Conservation (phyloP, 2,888 invertebrate species). For the Mythimna loreyi region DNA sequence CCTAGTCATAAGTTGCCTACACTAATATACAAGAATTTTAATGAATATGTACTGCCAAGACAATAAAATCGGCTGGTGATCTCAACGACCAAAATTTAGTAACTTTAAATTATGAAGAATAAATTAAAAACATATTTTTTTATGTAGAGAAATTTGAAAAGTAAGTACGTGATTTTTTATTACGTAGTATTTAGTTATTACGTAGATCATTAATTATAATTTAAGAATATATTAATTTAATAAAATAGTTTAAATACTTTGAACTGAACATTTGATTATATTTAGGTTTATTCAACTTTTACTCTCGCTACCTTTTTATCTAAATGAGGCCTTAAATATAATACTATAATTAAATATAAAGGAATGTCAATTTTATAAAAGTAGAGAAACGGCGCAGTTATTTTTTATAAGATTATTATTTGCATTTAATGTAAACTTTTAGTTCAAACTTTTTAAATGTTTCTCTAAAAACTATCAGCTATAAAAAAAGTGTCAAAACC, state of each 20-base stretch:
- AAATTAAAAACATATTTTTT: neutral
- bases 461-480: constrained; percentile 61
- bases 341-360: constrained; percentile 42
- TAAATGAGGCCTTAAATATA: constrained; percentile 54
- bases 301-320: constrained; percentile 22
- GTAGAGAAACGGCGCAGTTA: constrained; percentile 50
- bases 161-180: constrained; percentile 1
- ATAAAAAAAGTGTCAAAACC: constrained; percentile 25
- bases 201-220: constrained; percentile 13
- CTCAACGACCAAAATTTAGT: neutral
- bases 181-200: constrained; percentile 4
- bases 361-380: constrained; percentile 65
- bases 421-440: constrained; percentile 37
- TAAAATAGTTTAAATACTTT: constrained; percentile 11
- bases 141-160: constrained; percentile 3
- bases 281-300: constrained; percentile 26
- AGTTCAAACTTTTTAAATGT: constrained; percentile 35
- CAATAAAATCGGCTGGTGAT: neutral
- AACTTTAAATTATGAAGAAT: neutral
- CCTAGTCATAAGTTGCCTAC: constrained; percentile 9
- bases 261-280: constrained; percentile 24
- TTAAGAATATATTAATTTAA: constrained; percentile 28
- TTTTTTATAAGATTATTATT: constrained; percentile 21
- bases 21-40: constrained; percentile 2
- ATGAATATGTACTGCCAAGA: neutral